phyloP scores from a whole-genome alignment of 2,797 vertebrate species.

The Linurgus olivaceus region DNA sequence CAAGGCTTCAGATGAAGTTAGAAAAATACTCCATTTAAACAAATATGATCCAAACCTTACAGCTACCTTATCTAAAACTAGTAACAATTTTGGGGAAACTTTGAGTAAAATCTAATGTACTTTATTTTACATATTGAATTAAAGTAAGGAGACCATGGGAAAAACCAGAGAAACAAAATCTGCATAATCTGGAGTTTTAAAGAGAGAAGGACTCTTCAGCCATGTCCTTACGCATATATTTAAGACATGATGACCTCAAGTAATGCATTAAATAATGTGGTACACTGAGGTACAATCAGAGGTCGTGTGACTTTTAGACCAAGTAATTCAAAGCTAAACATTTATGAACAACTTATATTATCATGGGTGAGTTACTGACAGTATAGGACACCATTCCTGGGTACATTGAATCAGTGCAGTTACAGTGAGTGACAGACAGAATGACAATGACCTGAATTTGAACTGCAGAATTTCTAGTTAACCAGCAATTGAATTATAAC shows the following conservation, averaged over 20 bases:
- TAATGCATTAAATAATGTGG: not conserved
- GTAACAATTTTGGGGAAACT: not conserved
- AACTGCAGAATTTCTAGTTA: not conserved
- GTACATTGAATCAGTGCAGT: not conserved
- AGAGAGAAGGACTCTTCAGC: not conserved
- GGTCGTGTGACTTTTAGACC: not conserved
- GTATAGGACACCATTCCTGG: not conserved
- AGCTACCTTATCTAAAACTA: constrained; percentile 4
- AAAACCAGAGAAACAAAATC: not conserved
- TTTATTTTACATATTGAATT: not conserved
- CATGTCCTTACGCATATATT: not conserved
- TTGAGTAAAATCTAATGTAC: not conserved
- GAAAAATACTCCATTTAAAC: not conserved
- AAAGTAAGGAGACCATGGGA: not conserved
- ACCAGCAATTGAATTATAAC: not conserved
- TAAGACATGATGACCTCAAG: not conserved
- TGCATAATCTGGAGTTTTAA: not conserved
- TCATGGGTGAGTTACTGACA: not conserved
- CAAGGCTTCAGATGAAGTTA: not conserved
- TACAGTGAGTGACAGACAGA: not conserved
- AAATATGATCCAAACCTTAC: not conserved
- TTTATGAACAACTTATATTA: not conserved
- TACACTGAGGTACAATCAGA: not conserved
- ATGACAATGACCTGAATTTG: not conserved
- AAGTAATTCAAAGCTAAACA: not conserved